Evolutionary conservation across 2,888 invertebrate genomes (phyloP), one percentile per base, ranked within the genome.

Genomic region (Poecilobothrus nobilitatus): DNA sequence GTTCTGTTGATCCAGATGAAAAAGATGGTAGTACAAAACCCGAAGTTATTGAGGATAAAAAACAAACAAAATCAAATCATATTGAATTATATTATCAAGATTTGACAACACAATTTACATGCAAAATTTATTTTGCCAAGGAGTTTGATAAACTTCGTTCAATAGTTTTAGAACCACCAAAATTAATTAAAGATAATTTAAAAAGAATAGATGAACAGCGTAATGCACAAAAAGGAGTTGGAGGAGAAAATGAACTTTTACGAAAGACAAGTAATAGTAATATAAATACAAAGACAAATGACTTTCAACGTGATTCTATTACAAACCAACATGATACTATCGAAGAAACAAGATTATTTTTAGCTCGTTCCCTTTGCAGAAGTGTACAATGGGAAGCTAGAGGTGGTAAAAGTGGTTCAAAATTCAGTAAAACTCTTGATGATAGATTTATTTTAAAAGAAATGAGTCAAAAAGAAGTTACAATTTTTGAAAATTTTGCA

Each of bases 401-500:
- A 73, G 99, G 98, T 6, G 99, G 99, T 44, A 99, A 99, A 82
- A 97, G 97, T 0, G 98, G 98, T 0, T 97, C 96, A 9, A 88
- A 91, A 44, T 99, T 99, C 84, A 92, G 94, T 78, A 97, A 97
- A 84, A 97, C 95, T 62, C 86, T 88, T 81, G 96, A 97, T 81
- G 96, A 95, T 80, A 86, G 96, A 68, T 97, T 95, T 79, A 92
- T 98, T 69, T 83, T 98, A 71, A 98, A 98, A 79, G 96, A 97
- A 84, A 94, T 97, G 94, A 91, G 92, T 4, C 88, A 91, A 72
- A 87, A 90, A 70, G 99, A 99, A 80, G 89, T 96, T 79, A 91
- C 91, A 72, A 90, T 94, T 73, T 97, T 99, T 80, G 84, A 95
- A 69, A 94, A 94, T 76, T 95, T 97, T 78, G 97, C 96, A 0